Conservation (phyloP, 1,140 invertebrate species). For the Platyura marginata region DNA sequence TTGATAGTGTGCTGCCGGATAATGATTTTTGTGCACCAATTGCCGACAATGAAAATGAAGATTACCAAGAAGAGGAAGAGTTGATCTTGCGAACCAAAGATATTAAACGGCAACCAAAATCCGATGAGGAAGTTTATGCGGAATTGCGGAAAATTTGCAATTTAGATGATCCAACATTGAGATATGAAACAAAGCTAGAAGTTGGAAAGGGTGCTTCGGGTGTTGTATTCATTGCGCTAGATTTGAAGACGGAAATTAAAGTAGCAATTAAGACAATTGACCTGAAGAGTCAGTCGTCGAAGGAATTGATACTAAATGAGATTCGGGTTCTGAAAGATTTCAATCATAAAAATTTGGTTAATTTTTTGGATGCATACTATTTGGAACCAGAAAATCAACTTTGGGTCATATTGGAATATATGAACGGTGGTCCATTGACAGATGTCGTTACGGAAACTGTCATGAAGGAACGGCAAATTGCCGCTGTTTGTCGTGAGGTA, state of each 20-base stretch:
- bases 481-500: slow-evolving; percentile 84
- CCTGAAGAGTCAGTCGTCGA: slow-evolving; percentile 79
- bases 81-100: slow-evolving; percentile 30
- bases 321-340: slow-evolving; percentile 86
- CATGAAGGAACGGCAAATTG: slow-evolving; percentile 95
- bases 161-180: slow-evolving; percentile 50
- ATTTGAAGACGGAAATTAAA: slow-evolving; percentile 52
- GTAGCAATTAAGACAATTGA: slow-evolving; percentile 96
- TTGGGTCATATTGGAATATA: slow-evolving; percentile 89
- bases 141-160: slow-evolving; percentile 66
- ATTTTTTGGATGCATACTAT: slow-evolving; percentile 85
- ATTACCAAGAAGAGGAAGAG: slow-evolving; percentile 25
- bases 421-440: slow-evolving; percentile 89
- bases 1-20: slow-evolving; percentile 6
- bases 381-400: slow-evolving; percentile 68
- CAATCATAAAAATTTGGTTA: slow-evolving; percentile 91
- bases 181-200: slow-evolving; percentile 68
- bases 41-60: slow-evolving; percentile 4
- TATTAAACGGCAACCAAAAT: slow-evolving; percentile 36
- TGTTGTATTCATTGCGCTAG: slow-evolving; percentile 78
- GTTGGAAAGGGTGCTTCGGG: slow-evolving; percentile 81
- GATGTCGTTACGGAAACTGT: slow-evolving; percentile 96
- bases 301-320: slow-evolving; percentile 89
- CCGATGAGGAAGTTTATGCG: slow-evolving; percentile 70
- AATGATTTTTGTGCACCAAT: slow-evolving; percentile 11